A percentile compares a stretch with the other conserved stretches of the same genome.
Conservation (phyloP, 2,113 vertebrate species). For the Nipponia nippon region DNA sequence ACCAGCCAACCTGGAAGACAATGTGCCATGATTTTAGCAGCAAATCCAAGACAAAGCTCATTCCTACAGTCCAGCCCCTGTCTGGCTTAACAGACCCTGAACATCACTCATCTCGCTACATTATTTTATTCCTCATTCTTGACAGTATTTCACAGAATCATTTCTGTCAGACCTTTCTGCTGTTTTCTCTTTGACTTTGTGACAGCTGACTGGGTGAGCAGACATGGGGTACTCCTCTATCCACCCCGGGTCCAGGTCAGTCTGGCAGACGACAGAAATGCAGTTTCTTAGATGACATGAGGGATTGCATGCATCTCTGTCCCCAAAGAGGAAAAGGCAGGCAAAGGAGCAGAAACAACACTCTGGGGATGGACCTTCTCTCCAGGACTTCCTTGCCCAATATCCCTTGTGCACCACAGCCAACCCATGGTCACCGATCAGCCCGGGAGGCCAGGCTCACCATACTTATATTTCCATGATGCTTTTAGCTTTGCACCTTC, state of each 20-base stretch:
- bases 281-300: fast-evolving
- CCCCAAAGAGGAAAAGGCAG: neutral
- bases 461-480: neutral
- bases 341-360: neutral
- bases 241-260: fast-evolving
- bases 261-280: neutral
- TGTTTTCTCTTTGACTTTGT: neutral
- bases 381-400: neutral
- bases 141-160: neutral
- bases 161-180: neutral
- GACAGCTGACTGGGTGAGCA: neutral
- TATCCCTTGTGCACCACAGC: neutral
- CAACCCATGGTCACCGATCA: neutral
- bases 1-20: constrained; percentile 36
- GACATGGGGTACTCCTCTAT: neutral
- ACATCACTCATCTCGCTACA: neutral
- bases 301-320: neutral
- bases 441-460: neutral
- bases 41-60: neutral
- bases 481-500: neutral
- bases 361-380: neutral
- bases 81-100: neutral
- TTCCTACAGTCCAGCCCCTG: neutral
- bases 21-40: fast-evolving
- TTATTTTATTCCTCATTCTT: neutral